Evolutionary conservation across 2,888 invertebrate species (phyloP).

Genomic region (Cremastobaeus sp.): DNA sequence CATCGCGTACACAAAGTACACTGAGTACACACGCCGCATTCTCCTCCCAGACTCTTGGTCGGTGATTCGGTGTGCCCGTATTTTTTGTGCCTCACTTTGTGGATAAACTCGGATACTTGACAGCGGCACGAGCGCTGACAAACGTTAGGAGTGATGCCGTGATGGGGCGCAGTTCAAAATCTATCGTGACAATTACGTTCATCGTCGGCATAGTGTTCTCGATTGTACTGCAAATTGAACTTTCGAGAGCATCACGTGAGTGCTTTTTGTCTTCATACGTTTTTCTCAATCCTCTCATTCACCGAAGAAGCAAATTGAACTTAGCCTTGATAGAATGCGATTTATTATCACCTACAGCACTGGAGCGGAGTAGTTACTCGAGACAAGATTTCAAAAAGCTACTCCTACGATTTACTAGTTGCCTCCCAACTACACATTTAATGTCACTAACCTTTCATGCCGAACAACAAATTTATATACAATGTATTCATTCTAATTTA

Average conservation of each 20-base stretch:
- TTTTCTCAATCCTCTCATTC: too few relatives aligned
- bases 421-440: too few relatives aligned
- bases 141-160: slow-evolving; percentile 62
- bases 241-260: slow-evolving; percentile 63
- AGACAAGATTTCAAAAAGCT: too few relatives aligned
- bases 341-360: too few relatives aligned
- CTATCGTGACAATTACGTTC: slow-evolving; percentile 62
- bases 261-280: slow-evolving; percentile 19
- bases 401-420: too few relatives aligned
- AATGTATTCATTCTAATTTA: too few relatives aligned
- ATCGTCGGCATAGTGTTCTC: slow-evolving; percentile 61
- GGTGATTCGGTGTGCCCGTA: slow-evolving; percentile 1
- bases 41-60: neutral
- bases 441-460: too few relatives aligned
- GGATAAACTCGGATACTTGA: slow-evolving; percentile 47
- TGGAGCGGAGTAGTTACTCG: too few relatives aligned
- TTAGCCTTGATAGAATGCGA: too few relatives aligned
- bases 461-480: too few relatives aligned
- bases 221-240: slow-evolving; percentile 60
- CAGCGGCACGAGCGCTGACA: slow-evolving; percentile 57
- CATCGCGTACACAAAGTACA: neutral
- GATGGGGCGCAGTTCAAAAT: slow-evolving; percentile 64
- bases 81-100: slow-evolving; percentile 36
- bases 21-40: neutral
- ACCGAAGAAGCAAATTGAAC: too few relatives aligned